These are phyloP conservation scores for Andrena haemorrhoa DNA, from an alignment of 2,888 invertebrate species.

Conservation along the genomic window DNA sequence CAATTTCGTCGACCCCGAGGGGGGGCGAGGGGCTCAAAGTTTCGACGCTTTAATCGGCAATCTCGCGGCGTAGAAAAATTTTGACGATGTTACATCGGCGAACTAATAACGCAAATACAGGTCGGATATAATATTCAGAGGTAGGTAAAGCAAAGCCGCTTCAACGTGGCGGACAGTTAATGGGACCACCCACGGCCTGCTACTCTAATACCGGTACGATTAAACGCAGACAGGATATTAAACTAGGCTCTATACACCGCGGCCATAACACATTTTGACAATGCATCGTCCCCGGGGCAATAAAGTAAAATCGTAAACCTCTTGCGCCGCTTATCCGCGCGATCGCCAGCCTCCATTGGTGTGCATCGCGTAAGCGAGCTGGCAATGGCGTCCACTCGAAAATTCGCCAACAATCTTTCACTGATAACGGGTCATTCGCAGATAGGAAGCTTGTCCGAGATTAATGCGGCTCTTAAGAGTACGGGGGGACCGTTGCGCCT, in stretches of 20 bases:
- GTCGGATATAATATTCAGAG: constrained; percentile 68
- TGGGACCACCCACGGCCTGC: constrained; percentile 80
- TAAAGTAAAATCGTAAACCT: constrained; percentile 81
- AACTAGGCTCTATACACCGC: constrained; percentile 76
- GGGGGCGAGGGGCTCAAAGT: constrained; percentile 1
- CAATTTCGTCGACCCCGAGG: constrained; percentile 30
- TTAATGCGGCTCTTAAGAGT: neutral
- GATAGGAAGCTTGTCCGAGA: neutral
- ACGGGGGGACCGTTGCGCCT: no score
- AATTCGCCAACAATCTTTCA: constrained; percentile 2
- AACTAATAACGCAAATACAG: constrained; percentile 73
- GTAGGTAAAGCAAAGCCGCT: constrained; percentile 72
- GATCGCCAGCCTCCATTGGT: constrained; percentile 24
- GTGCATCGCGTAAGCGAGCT: constrained; percentile 15
- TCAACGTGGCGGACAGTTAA: constrained; percentile 76
- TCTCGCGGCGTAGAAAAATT: constrained; percentile 54
- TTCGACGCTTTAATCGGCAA: constrained; percentile 56
- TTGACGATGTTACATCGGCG: constrained; percentile 64
- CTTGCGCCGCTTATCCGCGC: constrained; percentile 76
- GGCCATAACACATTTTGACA: constrained; percentile 81
- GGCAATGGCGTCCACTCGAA: neutral
- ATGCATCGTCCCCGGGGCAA: constrained; percentile 77
- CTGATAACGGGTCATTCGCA: neutral
- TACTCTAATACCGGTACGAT: constrained; percentile 81
- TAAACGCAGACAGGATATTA: constrained; percentile 84